Percentiles rank a stretch among this genome's conserved stretches.
phyloP scores from a whole-genome alignment of 2,113 vertebrate species.

The Bagarius yarrelli region DNA sequence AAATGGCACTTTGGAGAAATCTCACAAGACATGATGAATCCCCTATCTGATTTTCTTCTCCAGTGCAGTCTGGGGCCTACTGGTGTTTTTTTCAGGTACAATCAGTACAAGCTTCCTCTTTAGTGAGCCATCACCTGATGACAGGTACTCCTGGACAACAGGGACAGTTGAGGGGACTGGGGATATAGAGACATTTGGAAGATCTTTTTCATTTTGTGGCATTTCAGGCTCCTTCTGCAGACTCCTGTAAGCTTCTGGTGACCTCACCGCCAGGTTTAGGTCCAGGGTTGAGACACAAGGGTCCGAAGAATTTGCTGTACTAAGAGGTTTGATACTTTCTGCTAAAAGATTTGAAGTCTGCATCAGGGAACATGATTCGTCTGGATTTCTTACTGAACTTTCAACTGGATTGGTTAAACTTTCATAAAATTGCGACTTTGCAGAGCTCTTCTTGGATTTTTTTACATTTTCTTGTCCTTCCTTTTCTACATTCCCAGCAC shows the following conservation, averaged over 20 bases:
- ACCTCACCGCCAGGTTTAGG: neutral
- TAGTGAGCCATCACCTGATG: conserved; percentile 61
- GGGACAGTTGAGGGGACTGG: neutral
- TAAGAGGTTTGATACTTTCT: neutral
- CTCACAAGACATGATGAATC: neutral
- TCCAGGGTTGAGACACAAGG: neutral
- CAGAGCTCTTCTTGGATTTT: neutral
- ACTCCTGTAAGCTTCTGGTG: neutral
- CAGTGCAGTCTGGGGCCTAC: conserved; percentile 57
- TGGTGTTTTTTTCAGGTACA: conserved; percentile 67
- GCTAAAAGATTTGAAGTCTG: neutral
- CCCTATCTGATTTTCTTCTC: conserved; percentile 71
- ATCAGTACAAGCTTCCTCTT: conserved; percentile 69
- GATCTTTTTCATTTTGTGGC: conserved; percentile 41
- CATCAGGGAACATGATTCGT: neutral
- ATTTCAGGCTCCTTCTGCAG: neutral
- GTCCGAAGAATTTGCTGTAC: neutral
- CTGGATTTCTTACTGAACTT: neutral
- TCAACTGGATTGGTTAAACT: neutral
- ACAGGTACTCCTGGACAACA: conserved; percentile 61
- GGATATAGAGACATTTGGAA: conserved; percentile 41
- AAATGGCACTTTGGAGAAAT: neutral
- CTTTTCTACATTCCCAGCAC: neutral
- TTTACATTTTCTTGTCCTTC: neutral
- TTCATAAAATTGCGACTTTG: neutral